Percentiles rank a stretch among this genome's conserved stretches.
Evolutionary conservation across 2,888 invertebrate species (phyloP).

Genomic region (Isotomurus palustris): DNA sequence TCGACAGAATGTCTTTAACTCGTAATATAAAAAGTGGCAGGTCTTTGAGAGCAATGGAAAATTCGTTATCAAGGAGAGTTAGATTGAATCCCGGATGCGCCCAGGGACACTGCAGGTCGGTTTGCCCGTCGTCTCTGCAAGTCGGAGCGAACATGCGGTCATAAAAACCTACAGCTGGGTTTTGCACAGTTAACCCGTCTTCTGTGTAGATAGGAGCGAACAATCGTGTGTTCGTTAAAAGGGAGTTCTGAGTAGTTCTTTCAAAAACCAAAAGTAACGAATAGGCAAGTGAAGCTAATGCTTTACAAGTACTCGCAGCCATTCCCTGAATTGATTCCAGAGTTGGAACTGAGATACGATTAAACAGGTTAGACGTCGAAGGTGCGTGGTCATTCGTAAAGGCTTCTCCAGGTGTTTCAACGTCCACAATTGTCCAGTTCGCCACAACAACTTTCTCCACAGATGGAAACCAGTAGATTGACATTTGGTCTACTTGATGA

Average conservation of each 20-base stretch:
- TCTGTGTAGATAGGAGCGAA: slow-evolving; percentile 7
- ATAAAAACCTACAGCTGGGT: slow-evolving; percentile 12
- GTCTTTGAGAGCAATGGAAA: not conserved
- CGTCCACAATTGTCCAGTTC: slow-evolving; percentile 24
- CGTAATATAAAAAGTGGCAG: not conserved
- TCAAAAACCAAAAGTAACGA: not conserved
- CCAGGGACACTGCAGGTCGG: slow-evolving; percentile 1
- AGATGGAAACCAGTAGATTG: slow-evolving; percentile 22
- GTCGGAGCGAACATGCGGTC: not conserved
- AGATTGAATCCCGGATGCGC: not conserved
- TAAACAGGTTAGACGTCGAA: not conserved
- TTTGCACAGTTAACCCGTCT: slow-evolving; percentile 2
- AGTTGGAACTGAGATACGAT: not conserved
- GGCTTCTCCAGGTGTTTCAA: not conserved
- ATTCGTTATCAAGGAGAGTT: slow-evolving; percentile 3
- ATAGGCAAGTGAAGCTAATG: not conserved
- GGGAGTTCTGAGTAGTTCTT: not conserved
- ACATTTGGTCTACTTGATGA: slow-evolving; percentile 7
- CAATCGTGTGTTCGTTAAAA: not conserved
- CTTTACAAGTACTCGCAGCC: not conserved
- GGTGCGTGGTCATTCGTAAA: slow-evolving; percentile 11
- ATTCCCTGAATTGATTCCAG: slow-evolving; percentile 3
- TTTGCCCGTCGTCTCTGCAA: not conserved
- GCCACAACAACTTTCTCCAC: slow-evolving; percentile 10
- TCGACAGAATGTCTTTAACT: slow-evolving; percentile 6